phyloP scores from a whole-genome alignment of 2,113 vertebrate species.

The Laticauda colubrina region DNA sequence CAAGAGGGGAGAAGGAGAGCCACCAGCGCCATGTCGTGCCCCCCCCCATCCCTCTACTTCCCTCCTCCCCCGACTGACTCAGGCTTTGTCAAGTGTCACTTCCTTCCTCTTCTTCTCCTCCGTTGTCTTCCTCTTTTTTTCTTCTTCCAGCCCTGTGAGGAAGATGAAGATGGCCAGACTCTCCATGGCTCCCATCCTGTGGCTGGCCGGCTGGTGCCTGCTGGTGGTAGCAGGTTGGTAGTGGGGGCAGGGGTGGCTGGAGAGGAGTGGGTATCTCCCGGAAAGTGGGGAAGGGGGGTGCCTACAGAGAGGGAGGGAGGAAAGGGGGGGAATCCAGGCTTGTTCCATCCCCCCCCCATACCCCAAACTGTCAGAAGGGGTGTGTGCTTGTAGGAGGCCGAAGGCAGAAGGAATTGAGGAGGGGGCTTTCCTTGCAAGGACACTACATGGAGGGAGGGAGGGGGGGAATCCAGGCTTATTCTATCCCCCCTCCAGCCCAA shows the following conservation, averaged over 20 bases:
- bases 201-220: neutral
- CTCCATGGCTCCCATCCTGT: accelerated
- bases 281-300: accelerated
- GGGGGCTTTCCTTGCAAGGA: neutral
- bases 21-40: too few species aligned
- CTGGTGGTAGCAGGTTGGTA: neutral
- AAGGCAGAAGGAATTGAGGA: neutral
- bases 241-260: too few species aligned
- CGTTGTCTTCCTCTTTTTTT: too few species aligned
- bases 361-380: too few species aligned
- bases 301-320: neutral
- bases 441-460: neutral
- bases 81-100: neutral
- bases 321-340: neutral
- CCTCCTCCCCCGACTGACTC: neutral
- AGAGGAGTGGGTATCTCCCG: too few species aligned
- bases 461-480: neutral
- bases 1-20: neutral
- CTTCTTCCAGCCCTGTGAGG: neutral
- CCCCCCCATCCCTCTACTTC: too few species aligned
- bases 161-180: neutral
- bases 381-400: too few species aligned
- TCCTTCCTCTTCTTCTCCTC: neutral
- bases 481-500: neutral
- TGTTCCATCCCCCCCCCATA: too few species aligned